Evolutionary conservation across 2,888 invertebrate genomes (phyloP).

Genomic region (Parelbella ahira): DNA sequence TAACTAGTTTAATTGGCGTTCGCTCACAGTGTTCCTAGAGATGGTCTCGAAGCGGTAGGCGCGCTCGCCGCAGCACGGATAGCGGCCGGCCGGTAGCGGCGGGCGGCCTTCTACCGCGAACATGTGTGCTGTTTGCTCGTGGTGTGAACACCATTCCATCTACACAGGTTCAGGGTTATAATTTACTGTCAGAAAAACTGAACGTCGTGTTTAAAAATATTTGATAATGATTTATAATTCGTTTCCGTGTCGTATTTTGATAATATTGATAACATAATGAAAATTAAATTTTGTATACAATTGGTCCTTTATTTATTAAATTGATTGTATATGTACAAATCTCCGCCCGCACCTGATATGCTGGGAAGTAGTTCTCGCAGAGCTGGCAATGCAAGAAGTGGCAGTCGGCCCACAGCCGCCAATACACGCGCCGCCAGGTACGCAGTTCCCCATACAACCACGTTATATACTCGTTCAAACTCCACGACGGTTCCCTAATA

Average conservation of each 20-base stretch:
- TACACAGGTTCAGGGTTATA: slow-evolving; percentile 50
- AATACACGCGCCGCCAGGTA: slow-evolving; percentile 95
- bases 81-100: slow-evolving; percentile 86
- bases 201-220: too few species aligned
- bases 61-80: slow-evolving; percentile 93
- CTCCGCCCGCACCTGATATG: slow-evolving; percentile 84
- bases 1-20: too few species aligned
- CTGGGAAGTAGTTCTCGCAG: slow-evolving; percentile 89
- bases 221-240: too few species aligned
- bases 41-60: slow-evolving; percentile 90
- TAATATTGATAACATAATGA: too few species aligned
- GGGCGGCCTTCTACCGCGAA: slow-evolving; percentile 85
- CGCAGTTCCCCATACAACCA: slow-evolving; percentile 88
- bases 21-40: slow-evolving; percentile 78
- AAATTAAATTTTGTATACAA: too few species aligned
- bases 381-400: slow-evolving; percentile 91
- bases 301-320: too few species aligned
- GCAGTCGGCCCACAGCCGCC: slow-evolving; percentile 95
- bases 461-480: slow-evolving; percentile 88
- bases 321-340: too few species aligned
- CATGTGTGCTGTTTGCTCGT: slow-evolving; percentile 89
- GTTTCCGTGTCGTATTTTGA: too few species aligned
- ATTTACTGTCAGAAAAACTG: too few species aligned
- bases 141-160: slow-evolving; percentile 91
- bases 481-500: slow-evolving; percentile 87